Evolutionary conservation across 1,140 invertebrate species (phyloP), one percentile per base, ranked within the genome.

Genomic region (Zaprionus nigranus): DNA sequence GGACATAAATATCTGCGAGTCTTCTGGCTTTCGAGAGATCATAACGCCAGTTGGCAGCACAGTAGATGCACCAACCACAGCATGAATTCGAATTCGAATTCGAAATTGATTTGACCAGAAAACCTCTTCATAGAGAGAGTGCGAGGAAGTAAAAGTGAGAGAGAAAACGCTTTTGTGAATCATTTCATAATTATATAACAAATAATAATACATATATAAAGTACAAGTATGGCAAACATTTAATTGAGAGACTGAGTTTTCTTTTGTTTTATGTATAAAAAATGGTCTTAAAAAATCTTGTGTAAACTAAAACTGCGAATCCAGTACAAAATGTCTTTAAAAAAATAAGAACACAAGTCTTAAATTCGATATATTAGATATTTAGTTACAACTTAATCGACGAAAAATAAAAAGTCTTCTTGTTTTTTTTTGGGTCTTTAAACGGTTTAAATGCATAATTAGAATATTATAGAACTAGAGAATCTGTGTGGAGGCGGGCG

Each of bases 151-250:
- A 2, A 2, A 40, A 15, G 7, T 6, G 40, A 17, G n/a, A 43
- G n/a, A 17, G 6, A 46, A 62, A 59, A 24, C 13, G 9, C 30
- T 51, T 51, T 51, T 46, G 40, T 46, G 40, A 17, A 20, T 46
- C 2, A 46, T 46, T 9, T 34, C 40, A 28, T 30, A n/a, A 17
- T 63, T 53, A 53, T 53, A 30, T 38, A n/a, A 53, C 28, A 61
- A 61, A 54, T 54, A 53, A 40, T 24, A 20, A 54, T 71, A 72
- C 26, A 58, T 67, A 60, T 51, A 64, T 49, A 66, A 34, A 53
- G 49, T 64, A 73, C 36, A 36, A 60, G 15, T 75, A 75, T 75
- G 73, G 73, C 73, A 75, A 75, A 75, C 72, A 62, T 75, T 63
- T 63, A 68, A 73, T 67, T 54, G 36, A 73, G 63, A 60, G 63